Percentiles rank a stretch among this genome's conserved stretches.
phyloP scores from a whole-genome alignment of 2,888 invertebrate species.

The Saturnia pavonia region DNA sequence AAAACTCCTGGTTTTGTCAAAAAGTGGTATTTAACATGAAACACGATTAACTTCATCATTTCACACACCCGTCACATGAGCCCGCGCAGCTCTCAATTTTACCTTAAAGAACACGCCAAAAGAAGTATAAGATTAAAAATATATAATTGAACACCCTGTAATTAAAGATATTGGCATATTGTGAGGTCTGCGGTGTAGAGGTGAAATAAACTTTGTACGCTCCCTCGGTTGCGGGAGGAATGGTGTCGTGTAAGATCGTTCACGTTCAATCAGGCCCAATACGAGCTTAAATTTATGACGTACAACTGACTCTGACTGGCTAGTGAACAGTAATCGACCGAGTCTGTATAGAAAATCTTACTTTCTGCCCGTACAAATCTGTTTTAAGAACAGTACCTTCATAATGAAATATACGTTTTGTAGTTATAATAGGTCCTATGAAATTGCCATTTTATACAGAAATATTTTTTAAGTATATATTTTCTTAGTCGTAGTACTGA shows the following conservation, averaged over 20 bases:
- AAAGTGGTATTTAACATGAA: too few relatives aligned
- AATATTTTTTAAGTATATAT: too few relatives aligned
- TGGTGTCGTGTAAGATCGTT: slow-evolving; percentile 48
- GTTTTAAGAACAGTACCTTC: not conserved
- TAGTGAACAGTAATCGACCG: slow-evolving; percentile 5
- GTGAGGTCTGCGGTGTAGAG: slow-evolving; percentile 44
- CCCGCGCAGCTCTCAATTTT: too few relatives aligned
- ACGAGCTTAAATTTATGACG: slow-evolving; percentile 24
- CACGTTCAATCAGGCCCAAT: slow-evolving; percentile 28
- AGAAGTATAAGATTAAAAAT: not conserved
- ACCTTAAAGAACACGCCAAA: too few relatives aligned
- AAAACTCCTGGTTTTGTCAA: too few relatives aligned
- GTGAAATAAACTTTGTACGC: slow-evolving; percentile 51
- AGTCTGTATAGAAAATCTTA: not conserved
- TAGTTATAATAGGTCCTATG: too few relatives aligned
- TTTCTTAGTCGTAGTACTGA: too few relatives aligned
- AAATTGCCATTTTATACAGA: too few relatives aligned
- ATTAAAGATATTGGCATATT: slow-evolving; percentile 44
- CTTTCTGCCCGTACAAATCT: not conserved
- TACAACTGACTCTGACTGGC: not conserved
- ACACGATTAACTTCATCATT: too few relatives aligned
- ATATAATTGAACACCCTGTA: slow-evolving; percentile 38
- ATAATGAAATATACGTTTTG: too few relatives aligned
- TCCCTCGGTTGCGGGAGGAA: slow-evolving; percentile 55
- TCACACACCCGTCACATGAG: too few relatives aligned